Evolutionary conservation across 2,113 vertebrate species (phyloP), one percentile per base, ranked within the genome.

Genomic region (Ondatra zibethicus): DNA sequence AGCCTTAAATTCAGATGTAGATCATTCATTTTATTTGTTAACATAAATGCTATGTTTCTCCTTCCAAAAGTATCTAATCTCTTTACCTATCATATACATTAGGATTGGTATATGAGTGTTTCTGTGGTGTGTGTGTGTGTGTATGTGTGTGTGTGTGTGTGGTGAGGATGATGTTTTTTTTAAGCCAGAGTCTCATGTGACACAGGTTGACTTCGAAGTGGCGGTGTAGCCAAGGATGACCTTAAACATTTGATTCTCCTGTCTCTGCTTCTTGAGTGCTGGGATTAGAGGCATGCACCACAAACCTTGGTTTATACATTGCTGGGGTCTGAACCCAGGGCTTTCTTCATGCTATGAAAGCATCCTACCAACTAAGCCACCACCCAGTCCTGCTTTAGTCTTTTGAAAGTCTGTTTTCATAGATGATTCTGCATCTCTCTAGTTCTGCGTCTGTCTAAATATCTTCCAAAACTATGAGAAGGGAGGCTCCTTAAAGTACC

Each of bases 1-100:
- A 98, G 96, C 65, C 93, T 93, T 98, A 93, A 68, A 81, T 97
- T 96, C 96, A 36, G 23, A 92, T 42, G 3, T 27, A 65, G 94
- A 96, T 33, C 39, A 68, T 86, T 23, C 23, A 92, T 94, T 92
- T 2, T 96, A 31, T 93, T 92, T 97, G 68, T 92, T 92, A 97
- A 92, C 1, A 61, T 96, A 97, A 97, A 92, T 96, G 90, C 42
- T 76, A 73, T 61, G 90, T 94, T 95, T 96, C 77, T 92, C 66
- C 17, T 82, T 91, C 65, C 17, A 95, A 97, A 93, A 80, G 77
- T 93, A 77, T 23, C 66, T 21, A 96, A 88, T 97, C 29, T 63
- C 12, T 95, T 94, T 88, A 95, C 16, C 93, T 95, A 31, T 47
- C 29, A 85, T 27, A 47, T 29, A 3, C 52, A 13, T 63, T 89